Evolutionary conservation across 2,113 vertebrate genomes (phyloP).

Genomic region (Nymphicus hollandicus): DNA sequence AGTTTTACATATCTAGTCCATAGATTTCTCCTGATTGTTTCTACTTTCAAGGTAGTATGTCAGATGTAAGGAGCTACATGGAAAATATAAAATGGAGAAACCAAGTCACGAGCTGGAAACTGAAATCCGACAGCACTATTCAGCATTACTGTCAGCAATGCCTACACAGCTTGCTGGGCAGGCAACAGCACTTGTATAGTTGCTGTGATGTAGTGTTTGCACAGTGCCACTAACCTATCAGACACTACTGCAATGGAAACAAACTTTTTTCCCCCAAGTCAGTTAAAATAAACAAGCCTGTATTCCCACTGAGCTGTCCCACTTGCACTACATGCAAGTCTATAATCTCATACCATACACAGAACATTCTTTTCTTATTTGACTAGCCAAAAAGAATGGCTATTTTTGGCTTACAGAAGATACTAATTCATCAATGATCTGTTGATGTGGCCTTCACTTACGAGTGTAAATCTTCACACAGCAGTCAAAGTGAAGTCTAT

Average conservation of each 20-base stretch:
- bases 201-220: not conserved
- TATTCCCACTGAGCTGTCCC: not conserved
- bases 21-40: not conserved
- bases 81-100: not conserved
- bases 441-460: not conserved
- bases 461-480: not conserved
- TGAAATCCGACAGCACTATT: not conserved
- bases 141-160: not conserved
- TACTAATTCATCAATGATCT: not conserved
- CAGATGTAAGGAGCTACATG: not conserved
- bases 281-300: not conserved
- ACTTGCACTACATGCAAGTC: not conserved
- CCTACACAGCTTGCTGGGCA: not conserved
- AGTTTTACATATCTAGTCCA: not conserved
- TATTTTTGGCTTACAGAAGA: not conserved
- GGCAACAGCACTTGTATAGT: not conserved
- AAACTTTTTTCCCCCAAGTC: fast-evolving
- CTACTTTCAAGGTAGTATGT: not conserved
- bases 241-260: not conserved
- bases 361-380: not conserved
- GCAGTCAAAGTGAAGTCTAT: not conserved
- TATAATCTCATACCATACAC: not conserved
- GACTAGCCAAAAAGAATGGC: not conserved
- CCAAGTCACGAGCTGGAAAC: not conserved
- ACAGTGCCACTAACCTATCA: not conserved